Evolutionary conservation across 2,113 vertebrate genomes (phyloP).

Genomic region (Nothocercus nigrocapillus): DNA sequence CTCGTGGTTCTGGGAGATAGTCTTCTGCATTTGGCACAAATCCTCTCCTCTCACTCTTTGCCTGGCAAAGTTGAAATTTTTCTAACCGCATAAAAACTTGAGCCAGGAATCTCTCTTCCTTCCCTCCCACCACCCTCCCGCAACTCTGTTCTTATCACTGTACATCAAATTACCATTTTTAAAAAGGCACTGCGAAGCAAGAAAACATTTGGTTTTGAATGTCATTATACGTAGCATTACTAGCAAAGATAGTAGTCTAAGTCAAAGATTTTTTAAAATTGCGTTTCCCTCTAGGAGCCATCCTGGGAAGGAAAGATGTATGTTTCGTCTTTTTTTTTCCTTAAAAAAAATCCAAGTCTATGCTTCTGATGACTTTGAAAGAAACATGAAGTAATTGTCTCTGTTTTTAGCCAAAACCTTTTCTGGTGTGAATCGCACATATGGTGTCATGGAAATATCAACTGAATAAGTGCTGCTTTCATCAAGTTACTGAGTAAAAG

Average conservation of each 20-base stretch:
- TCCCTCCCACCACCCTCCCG: not conserved
- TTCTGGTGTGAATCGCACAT: conserved; percentile 48
- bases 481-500: not conserved
- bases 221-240: not conserved
- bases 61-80: conserved; percentile 18
- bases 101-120: not conserved
- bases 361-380: conserved; percentile 2
- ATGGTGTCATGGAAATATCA: conserved; percentile 46
- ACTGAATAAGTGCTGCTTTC: conserved; percentile 1
- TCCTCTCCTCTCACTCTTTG: not conserved
- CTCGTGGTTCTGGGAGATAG: conserved; percentile 23
- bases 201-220: conserved; percentile 14
- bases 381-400: conserved; percentile 34
- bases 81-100: conserved; percentile 9
- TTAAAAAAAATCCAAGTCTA: not conserved
- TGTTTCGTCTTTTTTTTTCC: not conserved
- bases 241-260: not conserved
- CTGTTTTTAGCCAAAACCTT: conserved; percentile 42
- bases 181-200: not conserved
- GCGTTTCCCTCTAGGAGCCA: not conserved
- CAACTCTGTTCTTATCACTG: not conserved
- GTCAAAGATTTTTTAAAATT: not conserved
- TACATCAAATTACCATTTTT: conserved; percentile 43
- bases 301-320: not conserved
- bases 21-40: not conserved